Conservation (phyloP, 2,113 vertebrate genomes). For the Pitta sordida region DNA sequence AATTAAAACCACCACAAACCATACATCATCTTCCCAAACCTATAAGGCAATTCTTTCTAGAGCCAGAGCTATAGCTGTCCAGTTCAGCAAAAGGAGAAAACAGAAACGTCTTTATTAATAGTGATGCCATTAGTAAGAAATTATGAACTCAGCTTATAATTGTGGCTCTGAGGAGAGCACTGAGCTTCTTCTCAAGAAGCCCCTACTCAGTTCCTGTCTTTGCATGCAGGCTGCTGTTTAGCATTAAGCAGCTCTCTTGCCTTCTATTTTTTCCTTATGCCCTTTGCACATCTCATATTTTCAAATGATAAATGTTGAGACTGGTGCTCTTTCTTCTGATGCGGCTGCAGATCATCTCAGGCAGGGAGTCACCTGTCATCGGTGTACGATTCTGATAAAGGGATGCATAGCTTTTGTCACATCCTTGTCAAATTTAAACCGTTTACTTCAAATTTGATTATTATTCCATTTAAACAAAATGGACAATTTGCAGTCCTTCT, state of each 20-base stretch:
- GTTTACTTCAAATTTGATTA: not conserved
- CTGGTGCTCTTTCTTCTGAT: not conserved
- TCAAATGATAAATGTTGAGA: not conserved
- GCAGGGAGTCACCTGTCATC: not conserved
- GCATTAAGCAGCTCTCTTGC: not conserved
- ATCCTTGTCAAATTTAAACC: not conserved
- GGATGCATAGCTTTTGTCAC: not conserved
- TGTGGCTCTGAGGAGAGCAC: not conserved
- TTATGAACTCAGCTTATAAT: not conserved
- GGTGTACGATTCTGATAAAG: not conserved
- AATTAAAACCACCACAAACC: not conserved
- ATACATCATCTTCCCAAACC: not conserved
- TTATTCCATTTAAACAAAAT: not conserved
- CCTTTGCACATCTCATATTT: not conserved
- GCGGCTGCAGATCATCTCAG: not conserved
- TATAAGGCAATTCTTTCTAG: not conserved
- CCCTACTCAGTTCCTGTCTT: not conserved
- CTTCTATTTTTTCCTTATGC: not conserved
- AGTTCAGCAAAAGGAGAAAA: not conserved
- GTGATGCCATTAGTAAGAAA: not conserved
- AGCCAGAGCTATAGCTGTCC: not conserved
- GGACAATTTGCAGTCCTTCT: not conserved
- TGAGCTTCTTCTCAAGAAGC: not conserved
- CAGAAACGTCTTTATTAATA: not conserved
- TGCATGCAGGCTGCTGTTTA: not conserved